Evolutionary conservation across 2,888 invertebrate species (phyloP), one percentile per base, ranked within the genome.

Genomic region (Chalcosyrphus nemorum): DNA sequence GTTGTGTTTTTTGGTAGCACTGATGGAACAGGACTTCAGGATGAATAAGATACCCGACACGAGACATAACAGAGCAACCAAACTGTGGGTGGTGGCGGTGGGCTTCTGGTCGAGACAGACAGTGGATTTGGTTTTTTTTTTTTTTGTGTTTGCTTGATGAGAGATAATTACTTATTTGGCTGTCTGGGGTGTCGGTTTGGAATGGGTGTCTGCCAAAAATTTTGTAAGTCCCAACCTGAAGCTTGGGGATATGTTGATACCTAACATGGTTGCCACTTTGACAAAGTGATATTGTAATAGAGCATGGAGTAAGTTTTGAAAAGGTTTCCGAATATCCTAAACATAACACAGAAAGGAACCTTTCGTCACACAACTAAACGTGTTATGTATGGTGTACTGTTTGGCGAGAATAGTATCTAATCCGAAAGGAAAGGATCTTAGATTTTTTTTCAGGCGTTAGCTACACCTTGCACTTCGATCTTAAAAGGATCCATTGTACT

Each of bases 11-110:
- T 65, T 15, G 35, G 47, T 27, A 11, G 11, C 32, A 29, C 7
- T 38, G 38, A 59, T 29, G 35, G 38, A 56, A n/a, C 54, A 56
- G 45, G 63, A 72, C 41, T 43, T 54, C 45, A 43, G 66, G 50
- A 66, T 57, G 56, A 65, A 27, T 19, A 50, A 57, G 56, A 66
- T 41, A 24, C 24, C 24, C 66, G 27, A 32, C 9, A 32, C 2
- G 9, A 7, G 32, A 54, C 27, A 50, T 50, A n/a, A 11, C 24
- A 13, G 21, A 19, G 21, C 6, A 19, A 21, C n/a, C n/a, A n/a
- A n/a, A n/a, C n/a, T 6, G 21, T 52, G 2, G 17, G 41, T 41
- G 24, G 47, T 3, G 21, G 17, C 13, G 21, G 29, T 27, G 32
- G 13, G 32, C 9, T 47, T 61, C 9, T 47, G 63, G 21, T 65